phyloP scores from a whole-genome alignment of 2,113 vertebrate species.

The Cheirogaleus medius region DNA sequence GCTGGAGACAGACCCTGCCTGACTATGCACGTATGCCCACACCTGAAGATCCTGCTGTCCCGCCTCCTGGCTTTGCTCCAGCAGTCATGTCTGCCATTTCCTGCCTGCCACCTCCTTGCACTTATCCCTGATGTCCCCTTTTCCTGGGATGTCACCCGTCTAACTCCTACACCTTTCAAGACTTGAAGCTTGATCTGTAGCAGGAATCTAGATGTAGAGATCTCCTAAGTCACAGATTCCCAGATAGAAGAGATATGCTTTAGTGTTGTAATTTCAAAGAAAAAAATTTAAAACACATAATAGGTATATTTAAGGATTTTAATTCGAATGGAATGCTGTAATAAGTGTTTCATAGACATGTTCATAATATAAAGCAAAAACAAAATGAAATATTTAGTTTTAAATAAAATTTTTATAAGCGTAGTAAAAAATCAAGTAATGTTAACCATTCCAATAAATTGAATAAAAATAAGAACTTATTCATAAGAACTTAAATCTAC shows the following conservation, averaged over 20 bases:
- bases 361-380: not conserved
- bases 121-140: not conserved
- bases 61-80: not conserved
- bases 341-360: constrained; percentile 18
- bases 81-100: not conserved
- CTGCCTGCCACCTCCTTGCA: not conserved
- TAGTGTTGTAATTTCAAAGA: not conserved
- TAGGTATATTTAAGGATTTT: not conserved
- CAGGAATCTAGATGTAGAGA: not conserved
- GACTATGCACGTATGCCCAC: not conserved
- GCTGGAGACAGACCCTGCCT: not conserved
- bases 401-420: constrained; percentile 23
- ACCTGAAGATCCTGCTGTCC: not conserved
- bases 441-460: not conserved
- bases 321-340: not conserved
- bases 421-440: not conserved
- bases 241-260: not conserved
- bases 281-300: not conserved
- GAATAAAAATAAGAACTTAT: not conserved
- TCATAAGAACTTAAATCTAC: not conserved
- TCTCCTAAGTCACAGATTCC: not conserved
- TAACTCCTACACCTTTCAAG: not conserved
- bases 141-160: not conserved
- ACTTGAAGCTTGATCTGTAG: not conserved
- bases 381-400: constrained; percentile 43